Percentiles rank a stretch among this genome's conserved stretches.
phyloP scores from a whole-genome alignment of 64 coral and sea anemone species.

The Platygyra sinensis region DNA sequence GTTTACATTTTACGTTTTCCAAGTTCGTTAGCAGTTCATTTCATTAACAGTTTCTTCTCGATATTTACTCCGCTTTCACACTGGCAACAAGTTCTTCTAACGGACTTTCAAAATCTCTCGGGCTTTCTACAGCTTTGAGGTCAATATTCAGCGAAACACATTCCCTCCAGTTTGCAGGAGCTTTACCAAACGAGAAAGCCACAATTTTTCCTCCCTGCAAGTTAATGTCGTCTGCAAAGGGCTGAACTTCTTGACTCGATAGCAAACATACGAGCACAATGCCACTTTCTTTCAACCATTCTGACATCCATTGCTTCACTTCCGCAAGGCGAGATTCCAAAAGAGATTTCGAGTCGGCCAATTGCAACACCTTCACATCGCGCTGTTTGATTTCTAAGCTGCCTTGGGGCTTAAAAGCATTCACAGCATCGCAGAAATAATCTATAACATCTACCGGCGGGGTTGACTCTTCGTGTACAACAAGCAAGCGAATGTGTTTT shows the following conservation, averaged over 20 bases:
- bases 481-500: neutral
- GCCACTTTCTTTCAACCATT: neutral
- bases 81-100: constrained; percentile 17
- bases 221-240: neutral
- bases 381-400: neutral
- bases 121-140: neutral
- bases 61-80: neutral
- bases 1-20: no score
- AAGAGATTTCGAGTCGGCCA: neutral
- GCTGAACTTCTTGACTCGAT: neutral
- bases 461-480: neutral
- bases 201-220: constrained; percentile 13
- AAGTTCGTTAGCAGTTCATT: no score
- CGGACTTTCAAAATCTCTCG: constrained; percentile 13
- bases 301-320: neutral
- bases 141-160: neutral
- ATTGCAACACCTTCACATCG: neutral
- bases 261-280: neutral
- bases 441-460: neutral
- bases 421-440: constrained; percentile 14
- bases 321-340: neutral
- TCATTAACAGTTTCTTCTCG: neutral
- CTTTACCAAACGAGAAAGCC: neutral
- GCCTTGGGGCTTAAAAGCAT: constrained; percentile 2
- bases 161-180: neutral